Evolutionary conservation across 2,797 vertebrate species (phyloP).

Genomic region (Gobio occitaniae): DNA sequence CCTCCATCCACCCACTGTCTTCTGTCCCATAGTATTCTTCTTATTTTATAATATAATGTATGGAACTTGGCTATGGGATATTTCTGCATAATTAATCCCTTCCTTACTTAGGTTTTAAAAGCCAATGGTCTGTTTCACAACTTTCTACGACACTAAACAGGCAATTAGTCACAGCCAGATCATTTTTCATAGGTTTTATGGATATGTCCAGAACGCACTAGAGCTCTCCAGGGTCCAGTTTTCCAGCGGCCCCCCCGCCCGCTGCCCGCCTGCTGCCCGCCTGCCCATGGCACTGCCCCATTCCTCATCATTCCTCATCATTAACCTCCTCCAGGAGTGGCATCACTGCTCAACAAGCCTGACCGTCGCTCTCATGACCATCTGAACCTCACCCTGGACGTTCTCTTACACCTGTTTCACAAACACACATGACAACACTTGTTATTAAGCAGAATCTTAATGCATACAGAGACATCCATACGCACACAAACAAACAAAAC

Average conservation of each 20-base stretch:
- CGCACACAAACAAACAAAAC: not conserved
- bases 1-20: constrained; percentile 57
- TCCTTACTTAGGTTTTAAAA: constrained; percentile 84
- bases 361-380: not conserved
- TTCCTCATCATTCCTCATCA: constrained; percentile 63
- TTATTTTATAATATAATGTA: constrained; percentile 71
- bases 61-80: constrained; percentile 79
- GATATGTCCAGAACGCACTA: constrained; percentile 70
- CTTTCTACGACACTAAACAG: constrained; percentile 82
- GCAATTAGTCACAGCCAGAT: constrained; percentile 85
- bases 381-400: not conserved
- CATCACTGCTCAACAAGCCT: no score
- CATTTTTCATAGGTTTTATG: constrained; percentile 84
- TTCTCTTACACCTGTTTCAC: not conserved
- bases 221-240: constrained; percentile 61
- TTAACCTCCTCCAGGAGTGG: no score
- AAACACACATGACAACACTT: no score
- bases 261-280: not conserved
- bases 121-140: constrained; percentile 85
- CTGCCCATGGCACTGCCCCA: constrained; percentile 53
- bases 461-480: not conserved
- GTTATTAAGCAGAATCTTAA: not conserved
- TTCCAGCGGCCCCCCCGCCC: not conserved
- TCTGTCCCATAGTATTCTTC: constrained; percentile 70
- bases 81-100: constrained; percentile 84